Evolutionary conservation across 2,888 invertebrate species (phyloP).

Genomic region (Venusia cambrica): DNA sequence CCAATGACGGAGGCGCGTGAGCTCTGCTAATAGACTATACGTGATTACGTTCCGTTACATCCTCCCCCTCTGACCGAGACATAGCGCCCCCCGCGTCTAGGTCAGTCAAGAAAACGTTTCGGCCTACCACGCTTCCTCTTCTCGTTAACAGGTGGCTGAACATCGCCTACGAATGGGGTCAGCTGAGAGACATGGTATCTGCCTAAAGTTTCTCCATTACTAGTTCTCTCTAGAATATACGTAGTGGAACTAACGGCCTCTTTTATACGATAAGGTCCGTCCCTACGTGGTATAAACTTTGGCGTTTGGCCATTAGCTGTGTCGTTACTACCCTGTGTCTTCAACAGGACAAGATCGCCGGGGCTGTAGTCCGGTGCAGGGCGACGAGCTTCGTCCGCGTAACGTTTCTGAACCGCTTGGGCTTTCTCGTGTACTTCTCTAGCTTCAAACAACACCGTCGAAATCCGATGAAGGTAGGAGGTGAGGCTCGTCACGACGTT

Average conservation of each 20-base stretch:
- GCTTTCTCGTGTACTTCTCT: conserved; percentile 2
- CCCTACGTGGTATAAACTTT: conserved; percentile 2
- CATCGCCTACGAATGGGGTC: too few relatives aligned
- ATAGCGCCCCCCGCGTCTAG: too few relatives aligned
- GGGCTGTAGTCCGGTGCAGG: conserved; percentile 2
- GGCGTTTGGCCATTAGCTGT: neutral
- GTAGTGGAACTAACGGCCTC: neutral
- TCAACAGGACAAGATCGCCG: conserved; percentile 8
- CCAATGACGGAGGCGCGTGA: too few relatives aligned
- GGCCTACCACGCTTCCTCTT: too few relatives aligned
- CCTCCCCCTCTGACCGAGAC: too few relatives aligned
- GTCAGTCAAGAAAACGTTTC: too few relatives aligned
- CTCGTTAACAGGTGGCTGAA: too few relatives aligned
- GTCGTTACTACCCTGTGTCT: conserved; percentile 6
- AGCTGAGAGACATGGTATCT: neutral
- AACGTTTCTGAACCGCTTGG: conserved; percentile 7
- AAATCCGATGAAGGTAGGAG: conserved; percentile 2
- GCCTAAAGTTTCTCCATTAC: neutral
- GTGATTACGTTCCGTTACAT: too few relatives aligned
- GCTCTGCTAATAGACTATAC: too few relatives aligned
- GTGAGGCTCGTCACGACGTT: conserved; percentile 3
- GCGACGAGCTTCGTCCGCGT: conserved; percentile 10
- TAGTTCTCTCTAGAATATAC: neutral
- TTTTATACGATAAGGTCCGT: conserved; percentile 18
- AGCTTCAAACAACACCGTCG: conserved; percentile 4